Percentiles rank a stretch among this genome's conserved stretches.
Conservation (phyloP, 1,140 invertebrate genomes). For the Cyrtorhinus lividipennis region DNA sequence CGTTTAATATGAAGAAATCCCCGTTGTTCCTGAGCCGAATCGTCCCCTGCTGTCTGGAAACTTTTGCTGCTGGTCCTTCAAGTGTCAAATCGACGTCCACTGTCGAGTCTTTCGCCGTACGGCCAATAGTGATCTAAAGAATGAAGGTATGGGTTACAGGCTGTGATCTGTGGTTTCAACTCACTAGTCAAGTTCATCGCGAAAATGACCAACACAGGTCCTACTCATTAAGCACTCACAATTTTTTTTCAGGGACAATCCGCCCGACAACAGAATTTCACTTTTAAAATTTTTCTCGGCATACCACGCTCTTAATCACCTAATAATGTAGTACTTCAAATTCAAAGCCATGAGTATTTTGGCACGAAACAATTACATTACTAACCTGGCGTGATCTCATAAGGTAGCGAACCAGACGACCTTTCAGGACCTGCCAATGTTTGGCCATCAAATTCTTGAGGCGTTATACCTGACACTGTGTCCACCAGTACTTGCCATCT, state of each 20-base stretch:
- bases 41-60: constrained; percentile 72
- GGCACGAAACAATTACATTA: no score
- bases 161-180: neutral
- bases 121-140: constrained; percentile 72
- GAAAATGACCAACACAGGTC: no score
- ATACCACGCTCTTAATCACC: no score
- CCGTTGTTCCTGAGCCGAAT: constrained; percentile 82
- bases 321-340: no score
- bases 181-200: no score
- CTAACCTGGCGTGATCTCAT: constrained; percentile 86
- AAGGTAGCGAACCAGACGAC: constrained; percentile 80
- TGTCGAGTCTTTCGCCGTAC: constrained; percentile 70
- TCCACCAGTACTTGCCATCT: constrained; percentile 92
- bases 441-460: constrained; percentile 75
- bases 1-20: constrained; percentile 86
- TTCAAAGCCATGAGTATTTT: no score
- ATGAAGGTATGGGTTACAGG: constrained; percentile 11
- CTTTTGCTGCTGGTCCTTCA: constrained; percentile 77
- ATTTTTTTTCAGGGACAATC: no score
- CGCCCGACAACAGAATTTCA: no score
- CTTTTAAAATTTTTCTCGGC: no score
- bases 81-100: constrained; percentile 90
- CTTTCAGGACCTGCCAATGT: constrained; percentile 85
- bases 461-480: constrained; percentile 63
- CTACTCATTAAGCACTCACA: no score